Conservation (phyloP, 2,113 vertebrate genomes). For the Delphinus delphis region DNA sequence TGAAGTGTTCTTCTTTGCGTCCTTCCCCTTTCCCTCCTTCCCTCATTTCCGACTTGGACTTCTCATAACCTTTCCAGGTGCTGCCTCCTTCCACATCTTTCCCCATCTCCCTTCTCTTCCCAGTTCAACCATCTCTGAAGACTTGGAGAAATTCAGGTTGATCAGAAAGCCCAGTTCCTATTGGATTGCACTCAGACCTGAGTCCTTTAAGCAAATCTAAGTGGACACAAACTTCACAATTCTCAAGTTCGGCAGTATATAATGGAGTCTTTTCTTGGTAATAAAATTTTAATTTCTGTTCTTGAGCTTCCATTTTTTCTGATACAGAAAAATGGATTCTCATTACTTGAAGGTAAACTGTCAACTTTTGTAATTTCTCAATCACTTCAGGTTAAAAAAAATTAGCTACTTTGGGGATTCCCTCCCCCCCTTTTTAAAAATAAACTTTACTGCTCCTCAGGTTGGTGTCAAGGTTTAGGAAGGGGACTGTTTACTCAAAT, state of each 20-base stretch:
- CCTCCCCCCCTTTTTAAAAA: background rate
- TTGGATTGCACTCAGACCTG: background rate
- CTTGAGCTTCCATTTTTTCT: background rate
- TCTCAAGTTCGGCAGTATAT: background rate
- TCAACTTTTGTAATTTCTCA: background rate
- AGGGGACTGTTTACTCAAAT: background rate
- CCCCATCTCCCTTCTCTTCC: background rate
- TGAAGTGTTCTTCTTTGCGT: background rate
- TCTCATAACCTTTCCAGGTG: conserved; percentile 8
- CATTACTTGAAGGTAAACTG: background rate
- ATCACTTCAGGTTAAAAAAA: background rate
- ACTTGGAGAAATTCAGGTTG: background rate
- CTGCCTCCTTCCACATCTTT: background rate
- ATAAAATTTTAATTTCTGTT: background rate
- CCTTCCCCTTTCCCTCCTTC: background rate
- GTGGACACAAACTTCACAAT: background rate
- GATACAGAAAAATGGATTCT: background rate
- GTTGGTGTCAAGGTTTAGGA: background rate
- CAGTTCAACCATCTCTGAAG: background rate
- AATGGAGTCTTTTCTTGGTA: background rate
- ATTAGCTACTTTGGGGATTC: background rate
- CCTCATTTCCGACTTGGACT: background rate
- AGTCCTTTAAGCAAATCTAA: background rate
- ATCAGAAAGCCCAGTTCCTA: background rate
- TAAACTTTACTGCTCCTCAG: background rate